Base-by-base conservation (phyloP, 2,113 vertebrate species). In the Austrofundulus limnaeus region DNA sequence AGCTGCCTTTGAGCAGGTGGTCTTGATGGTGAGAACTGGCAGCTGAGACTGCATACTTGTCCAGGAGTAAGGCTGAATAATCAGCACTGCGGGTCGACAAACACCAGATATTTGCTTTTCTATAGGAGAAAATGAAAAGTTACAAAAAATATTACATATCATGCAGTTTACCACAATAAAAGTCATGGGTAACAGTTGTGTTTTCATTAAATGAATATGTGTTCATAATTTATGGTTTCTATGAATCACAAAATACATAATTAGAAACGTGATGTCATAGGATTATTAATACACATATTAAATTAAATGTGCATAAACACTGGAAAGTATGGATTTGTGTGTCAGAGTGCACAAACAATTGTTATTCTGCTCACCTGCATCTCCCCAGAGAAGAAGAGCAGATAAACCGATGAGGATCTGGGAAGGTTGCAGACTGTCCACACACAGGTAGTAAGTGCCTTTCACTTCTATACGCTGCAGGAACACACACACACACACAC, bases 381-480 rank as follows among this genome's bases (percentile, higher is more conserved):
- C 90, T 71, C 88, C 88, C 94, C 94, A 95, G 61, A 38, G 82
- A 9, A 94, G 88, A 75, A 98, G 73, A 6, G 91, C 92, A 79
- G 96, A 98, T 85, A 96, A 95, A 55, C 92, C 92, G 85, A 98
- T 88, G 75, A 98, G 87, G 14, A 98, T 93, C 87, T 95, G 91
- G 57, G 81, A 85, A 34, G 94, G 91, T 54, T 84, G 92, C 72
- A 93, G 65, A 70, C 89, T 95, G 78, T 98, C 97, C 85, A 96
- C 93, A 77, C 87, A 92, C 37, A 98, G 88, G 78, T 94, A 95
- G 87, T 95, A 90, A 60, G 75, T 82, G 46, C 88, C 80, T 64
- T 60, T 85, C 1, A 94, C 92, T 31, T 91, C 90, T 77, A 81
- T 63, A 74, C 74, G 85, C 96, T 98, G 43, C 75, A 19, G 17